Evolutionary conservation across 2,113 vertebrate genomes (phyloP).

Genomic region (Cichladusa arquata): DNA sequence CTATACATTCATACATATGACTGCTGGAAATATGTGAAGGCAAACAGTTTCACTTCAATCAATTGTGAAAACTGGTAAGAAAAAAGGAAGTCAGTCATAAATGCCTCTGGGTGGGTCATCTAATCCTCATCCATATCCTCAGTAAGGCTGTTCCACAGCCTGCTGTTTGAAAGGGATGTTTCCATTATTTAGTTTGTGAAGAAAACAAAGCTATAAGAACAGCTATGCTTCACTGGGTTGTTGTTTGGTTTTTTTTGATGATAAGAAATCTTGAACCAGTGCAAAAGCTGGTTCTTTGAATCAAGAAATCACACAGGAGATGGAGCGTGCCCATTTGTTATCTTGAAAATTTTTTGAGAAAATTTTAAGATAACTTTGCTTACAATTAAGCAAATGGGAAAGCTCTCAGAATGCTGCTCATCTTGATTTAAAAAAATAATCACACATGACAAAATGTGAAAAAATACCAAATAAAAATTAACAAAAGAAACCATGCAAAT

Average conservation of each 20-base stretch:
- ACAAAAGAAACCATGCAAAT: not conserved
- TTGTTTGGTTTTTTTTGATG: not conserved
- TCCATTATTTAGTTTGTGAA: not conserved
- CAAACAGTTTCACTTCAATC: not conserved
- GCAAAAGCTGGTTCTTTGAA: not conserved
- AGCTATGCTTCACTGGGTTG: not conserved
- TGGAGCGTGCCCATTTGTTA: not conserved
- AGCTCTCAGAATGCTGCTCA: not conserved
- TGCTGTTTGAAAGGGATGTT: not conserved
- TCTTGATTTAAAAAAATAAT: not conserved
- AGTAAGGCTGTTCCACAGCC: not conserved
- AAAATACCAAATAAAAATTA: not conserved
- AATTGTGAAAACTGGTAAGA: not conserved
- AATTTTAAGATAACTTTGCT: not conserved
- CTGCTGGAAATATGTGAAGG: not conserved
- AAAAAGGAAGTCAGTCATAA: not conserved
- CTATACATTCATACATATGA: not conserved
- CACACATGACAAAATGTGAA: not conserved
- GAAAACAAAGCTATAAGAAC: not conserved
- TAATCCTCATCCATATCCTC: not conserved
- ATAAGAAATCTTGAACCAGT: not conserved
- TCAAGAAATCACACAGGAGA: not conserved
- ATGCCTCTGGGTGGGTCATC: not conserved
- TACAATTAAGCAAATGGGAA: not conserved
- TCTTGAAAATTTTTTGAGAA: not conserved